Percentiles rank a stretch among this genome's conserved stretches.
These are phyloP conservation scores for Corythornis cristatus DNA, from an alignment of 2,113 vertebrate species.

Conservation along the genomic window DNA sequence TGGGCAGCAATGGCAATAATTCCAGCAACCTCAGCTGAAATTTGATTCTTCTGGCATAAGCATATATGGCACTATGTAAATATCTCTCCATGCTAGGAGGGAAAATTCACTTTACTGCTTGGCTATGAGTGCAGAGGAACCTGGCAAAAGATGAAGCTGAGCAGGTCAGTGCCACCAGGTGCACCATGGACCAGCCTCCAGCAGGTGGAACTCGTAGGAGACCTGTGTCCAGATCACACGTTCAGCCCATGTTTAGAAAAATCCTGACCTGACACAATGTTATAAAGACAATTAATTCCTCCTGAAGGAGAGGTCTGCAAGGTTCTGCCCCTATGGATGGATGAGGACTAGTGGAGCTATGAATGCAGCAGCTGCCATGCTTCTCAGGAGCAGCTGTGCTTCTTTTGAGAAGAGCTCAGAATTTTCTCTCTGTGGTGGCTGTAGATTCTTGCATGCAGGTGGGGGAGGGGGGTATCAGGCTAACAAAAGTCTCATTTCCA, in stretches of 20 bases:
- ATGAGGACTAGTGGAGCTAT: neutral
- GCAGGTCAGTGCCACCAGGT: neutral
- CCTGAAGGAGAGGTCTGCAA: neutral
- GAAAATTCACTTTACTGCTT: neutral
- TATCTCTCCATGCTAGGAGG: neutral
- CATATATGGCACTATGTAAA: neutral
- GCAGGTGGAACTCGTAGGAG: neutral
- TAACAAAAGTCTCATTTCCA: neutral
- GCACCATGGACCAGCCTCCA: accelerated
- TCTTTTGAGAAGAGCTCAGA: neutral
- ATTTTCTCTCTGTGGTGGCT: neutral
- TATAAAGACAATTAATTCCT: neutral
- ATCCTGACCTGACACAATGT: neutral
- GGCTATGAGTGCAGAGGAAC: neutral
- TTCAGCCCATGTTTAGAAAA: neutral
- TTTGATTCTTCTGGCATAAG: neutral
- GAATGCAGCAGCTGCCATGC: neutral
- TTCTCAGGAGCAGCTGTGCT: neutral
- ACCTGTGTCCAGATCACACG: accelerated
- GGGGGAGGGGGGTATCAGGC: accelerated
- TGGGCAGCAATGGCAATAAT: neutral
- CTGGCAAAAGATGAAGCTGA: neutral
- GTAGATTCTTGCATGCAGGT: neutral
- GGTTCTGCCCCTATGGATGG: neutral
- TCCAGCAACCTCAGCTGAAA: neutral